Evolutionary conservation across 2,888 invertebrate genomes (phyloP), one percentile per base, ranked within the genome.

Genomic region (Cantharis rufa): DNA sequence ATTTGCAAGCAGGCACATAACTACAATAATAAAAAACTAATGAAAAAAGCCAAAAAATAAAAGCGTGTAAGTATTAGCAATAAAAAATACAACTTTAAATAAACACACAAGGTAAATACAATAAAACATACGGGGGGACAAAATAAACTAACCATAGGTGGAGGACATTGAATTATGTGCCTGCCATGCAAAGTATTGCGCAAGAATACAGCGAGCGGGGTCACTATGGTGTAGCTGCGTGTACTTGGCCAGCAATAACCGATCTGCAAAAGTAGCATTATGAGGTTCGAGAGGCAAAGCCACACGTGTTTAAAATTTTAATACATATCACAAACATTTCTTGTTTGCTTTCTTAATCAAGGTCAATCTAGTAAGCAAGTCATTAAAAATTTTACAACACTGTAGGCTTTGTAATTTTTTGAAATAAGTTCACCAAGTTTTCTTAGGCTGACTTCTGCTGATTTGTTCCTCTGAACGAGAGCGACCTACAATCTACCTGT

Each of bases 201-300:
- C 81, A 87, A 87, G 84, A 87, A 84, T 83, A 86, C 85, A 84
- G 86, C 86, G 83, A 87, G 84, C 81, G 84, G 82, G 81, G 83
- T 81, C 80, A 82, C 80, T 81, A 79, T 80, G 76, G 82, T 85
- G 84, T 83, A 84, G 83, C 84, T 86, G 85, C 89, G 89, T 82
- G 85, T 82, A 83, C 83, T 84, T 85, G 90, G 90, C 90, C 90
- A 90, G 88, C 90, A 90, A 89, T 90, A 90, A 87, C 87, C 88
- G 85, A 90, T 89, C 90, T 90, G 89, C 81, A 89, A 88, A 84
- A 84, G 82, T 81, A 80, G 82, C 82, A 82, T 79, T 80, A 80
- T 83, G 81, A 84, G 83, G 80, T 80, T 79, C 28, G 18, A 48
- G 75, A 70, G 78, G 72, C 74, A 72, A 78, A 78, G 78, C 78